Evolutionary conservation across 92 coral and sea anemone species (phyloP).

Genomic region (Parazoanthus darwini): DNA sequence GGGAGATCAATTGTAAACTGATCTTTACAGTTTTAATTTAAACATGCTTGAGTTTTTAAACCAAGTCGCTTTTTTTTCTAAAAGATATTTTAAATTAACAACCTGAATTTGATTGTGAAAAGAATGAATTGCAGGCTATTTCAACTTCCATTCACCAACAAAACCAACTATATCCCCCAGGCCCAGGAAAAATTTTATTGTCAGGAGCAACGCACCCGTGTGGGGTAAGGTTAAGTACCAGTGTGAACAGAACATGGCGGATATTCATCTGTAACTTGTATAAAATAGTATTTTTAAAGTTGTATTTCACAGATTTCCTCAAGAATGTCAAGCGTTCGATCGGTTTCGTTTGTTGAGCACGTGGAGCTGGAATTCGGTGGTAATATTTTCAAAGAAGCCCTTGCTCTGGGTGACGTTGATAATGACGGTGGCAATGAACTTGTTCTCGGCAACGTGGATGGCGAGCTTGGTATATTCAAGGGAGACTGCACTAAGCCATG

Average conservation of each 20-base stretch:
- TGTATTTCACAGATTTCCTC: no score
- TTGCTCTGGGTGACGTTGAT: conserved; percentile 83
- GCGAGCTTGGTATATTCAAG: conserved; percentile 85
- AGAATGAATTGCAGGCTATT: no score
- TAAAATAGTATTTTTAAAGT: neutral
- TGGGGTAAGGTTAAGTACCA: neutral
- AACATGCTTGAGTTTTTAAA: no score
- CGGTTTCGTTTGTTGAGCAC: conserved; percentile 91
- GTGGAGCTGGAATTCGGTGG: conserved; percentile 86
- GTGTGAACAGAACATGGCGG: conserved; percentile 23
- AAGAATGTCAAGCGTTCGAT: conserved; percentile 62
- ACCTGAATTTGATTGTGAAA: no score
- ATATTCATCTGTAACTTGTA: no score
- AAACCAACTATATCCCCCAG: neutral
- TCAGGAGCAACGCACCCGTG: neutral
- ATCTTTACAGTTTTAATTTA: no score
- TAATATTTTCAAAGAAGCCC: conserved; percentile 74
- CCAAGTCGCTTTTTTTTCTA: no score
- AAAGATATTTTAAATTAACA: no score
- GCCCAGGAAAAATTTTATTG: neutral
- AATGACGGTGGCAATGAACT: conserved; percentile 84
- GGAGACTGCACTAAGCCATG: conserved; percentile 74
- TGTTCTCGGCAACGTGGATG: conserved; percentile 79
- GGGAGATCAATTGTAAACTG: no score
- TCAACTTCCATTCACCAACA: no score